Evolutionary conservation across 1,140 invertebrate species (phyloP), one percentile per base, ranked within the genome.

Genomic region (Monomorium pharaonis): DNA sequence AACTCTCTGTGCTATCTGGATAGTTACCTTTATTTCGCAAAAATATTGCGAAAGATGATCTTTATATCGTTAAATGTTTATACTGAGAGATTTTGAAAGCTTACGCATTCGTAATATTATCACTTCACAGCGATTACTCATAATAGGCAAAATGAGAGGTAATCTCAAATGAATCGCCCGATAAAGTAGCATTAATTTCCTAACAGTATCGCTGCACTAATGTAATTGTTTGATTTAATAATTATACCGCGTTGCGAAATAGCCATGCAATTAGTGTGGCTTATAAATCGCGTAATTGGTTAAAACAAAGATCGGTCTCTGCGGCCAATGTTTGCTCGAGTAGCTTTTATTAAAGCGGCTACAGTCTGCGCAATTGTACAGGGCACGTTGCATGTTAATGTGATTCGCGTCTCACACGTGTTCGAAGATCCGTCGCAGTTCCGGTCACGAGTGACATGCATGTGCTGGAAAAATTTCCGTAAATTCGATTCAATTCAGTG

Each of bases 361-460:
- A 47, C 30, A 54, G 30, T 27, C 62, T 12, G 7, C 18, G 12
- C 21, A 67, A 78, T 56, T 54, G 30, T 67, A 80, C 30, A 14
- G 30, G 1, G 10, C 60, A 80, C 62, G 76, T 78, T 78, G 60
- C 58, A 51, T 44, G 62, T 80, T 76, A 80, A 80, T 67, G 62
- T 80, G 76, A 67, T 30, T 54, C 16, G 21, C 44, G 18, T 18
- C 33, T 49, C 47, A 42, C 62, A 80, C 62, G 44, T 54, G 76
- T 37, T 51, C 10, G 21, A 60, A 27, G n/a, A 58, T 21, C 7
- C 27, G 3, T 7, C 7, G 18, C 14, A 37, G 12, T 78, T 78
- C 44, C 47, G 62, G 9, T 69, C 49, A 80, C 77, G 47, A 69
- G 62, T 7, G 21, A 42, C 30, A 18, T 18, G 10, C 30, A 47